Conservation (phyloP, 2,888 invertebrate species). For the Pammene fasciana region DNA sequence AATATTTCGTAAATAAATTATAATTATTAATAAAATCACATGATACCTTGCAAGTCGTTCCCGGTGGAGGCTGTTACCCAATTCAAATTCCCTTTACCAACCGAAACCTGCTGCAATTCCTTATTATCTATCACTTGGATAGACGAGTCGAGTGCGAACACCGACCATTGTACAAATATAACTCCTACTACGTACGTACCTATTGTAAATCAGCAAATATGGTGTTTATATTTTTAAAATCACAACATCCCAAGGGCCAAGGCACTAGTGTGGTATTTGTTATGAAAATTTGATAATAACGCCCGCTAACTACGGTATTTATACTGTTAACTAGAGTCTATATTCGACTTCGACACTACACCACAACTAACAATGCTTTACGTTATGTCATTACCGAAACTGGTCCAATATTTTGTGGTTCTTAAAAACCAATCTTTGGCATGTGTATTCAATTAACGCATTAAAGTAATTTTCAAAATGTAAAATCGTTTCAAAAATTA, state of each 20-base stretch:
- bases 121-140: constrained; percentile 27
- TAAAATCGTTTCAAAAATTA: constrained; percentile 26
- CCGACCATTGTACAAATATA: constrained; percentile 27
- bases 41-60: constrained; percentile 47
- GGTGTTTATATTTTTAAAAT: constrained; percentile 59
- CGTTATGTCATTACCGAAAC: constrained; percentile 22
- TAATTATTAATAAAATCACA: constrained; percentile 48
- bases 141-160: constrained; percentile 5
- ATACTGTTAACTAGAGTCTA: constrained; percentile 33
- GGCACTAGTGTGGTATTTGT: constrained; percentile 76
- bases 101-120: constrained; percentile 27
- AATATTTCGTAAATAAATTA: constrained; percentile 50
- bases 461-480: constrained; percentile 26
- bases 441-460: constrained; percentile 42
- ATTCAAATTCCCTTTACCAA: constrained; percentile 26
- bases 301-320: constrained; percentile 58
- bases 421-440: constrained; percentile 51
- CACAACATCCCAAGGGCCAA: constrained; percentile 77
- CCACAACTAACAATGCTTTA: constrained; percentile 43
- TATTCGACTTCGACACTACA: constrained; percentile 39
- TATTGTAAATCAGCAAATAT: constrained; percentile 43
- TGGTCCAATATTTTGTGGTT: constrained; percentile 37
- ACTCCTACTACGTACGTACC: constrained; percentile 28
- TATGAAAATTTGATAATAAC: constrained; percentile 56
- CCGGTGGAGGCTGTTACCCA: constrained; percentile 35